Percentiles rank a stretch among this genome's conserved stretches.
Conservation (phyloP, 2,888 invertebrate species). For the Alentia gelatinosa region DNA sequence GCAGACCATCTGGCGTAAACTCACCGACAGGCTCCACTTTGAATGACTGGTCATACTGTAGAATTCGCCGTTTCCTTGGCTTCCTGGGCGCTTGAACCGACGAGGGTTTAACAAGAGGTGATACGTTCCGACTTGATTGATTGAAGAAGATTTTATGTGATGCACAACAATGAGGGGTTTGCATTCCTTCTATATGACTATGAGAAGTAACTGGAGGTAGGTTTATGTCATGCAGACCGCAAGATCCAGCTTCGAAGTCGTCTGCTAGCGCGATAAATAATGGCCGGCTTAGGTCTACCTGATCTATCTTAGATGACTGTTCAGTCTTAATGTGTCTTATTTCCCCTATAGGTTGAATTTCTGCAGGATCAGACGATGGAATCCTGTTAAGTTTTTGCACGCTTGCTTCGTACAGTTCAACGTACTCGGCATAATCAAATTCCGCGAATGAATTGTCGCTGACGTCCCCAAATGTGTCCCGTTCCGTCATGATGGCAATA, state of each 20-base stretch:
- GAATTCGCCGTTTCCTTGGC: background rate
- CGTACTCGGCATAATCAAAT: background rate
- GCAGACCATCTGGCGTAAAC: background rate
- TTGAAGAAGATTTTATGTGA: background rate
- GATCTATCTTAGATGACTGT: background rate
- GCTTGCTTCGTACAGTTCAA: background rate
- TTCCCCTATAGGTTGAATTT: background rate
- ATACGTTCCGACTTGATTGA: background rate
- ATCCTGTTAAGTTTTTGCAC: background rate
- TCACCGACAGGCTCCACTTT: background rate
- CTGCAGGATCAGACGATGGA: background rate
- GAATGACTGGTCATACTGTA: background rate
- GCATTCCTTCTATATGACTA: background rate
- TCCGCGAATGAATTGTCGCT: background rate
- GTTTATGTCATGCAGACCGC: background rate
- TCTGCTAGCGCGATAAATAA: slow-evolving; percentile 22
- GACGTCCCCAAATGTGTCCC: background rate
- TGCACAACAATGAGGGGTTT: background rate
- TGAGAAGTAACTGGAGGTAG: background rate
- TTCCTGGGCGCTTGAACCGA: background rate
- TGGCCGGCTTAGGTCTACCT: background rate
- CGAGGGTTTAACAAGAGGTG: background rate
- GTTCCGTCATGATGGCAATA: background rate
- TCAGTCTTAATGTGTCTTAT: background rate
- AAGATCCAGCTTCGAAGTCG: background rate